These are phyloP conservation scores for Oostethus manadensis DNA, from an alignment of 2,113 vertebrate genomes.

Conservation along the genomic window DNA sequence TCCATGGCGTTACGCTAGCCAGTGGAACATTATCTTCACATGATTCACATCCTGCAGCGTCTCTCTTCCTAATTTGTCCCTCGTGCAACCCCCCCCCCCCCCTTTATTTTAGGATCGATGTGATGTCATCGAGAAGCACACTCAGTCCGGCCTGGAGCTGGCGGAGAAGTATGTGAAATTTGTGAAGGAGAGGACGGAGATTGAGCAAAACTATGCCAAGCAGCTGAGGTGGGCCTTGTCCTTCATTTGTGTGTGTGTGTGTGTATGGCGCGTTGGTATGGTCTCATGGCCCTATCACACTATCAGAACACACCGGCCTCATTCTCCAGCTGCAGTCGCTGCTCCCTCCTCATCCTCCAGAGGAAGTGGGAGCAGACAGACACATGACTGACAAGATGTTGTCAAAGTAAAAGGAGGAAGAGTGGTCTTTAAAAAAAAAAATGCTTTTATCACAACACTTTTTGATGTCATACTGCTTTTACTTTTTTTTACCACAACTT, in stretches of 20 bases:
- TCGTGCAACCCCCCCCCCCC: conserved; percentile 15
- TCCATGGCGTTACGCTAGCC: conserved; percentile 18
- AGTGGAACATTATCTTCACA: conserved; percentile 17
- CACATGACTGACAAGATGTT: conserved; percentile 70
- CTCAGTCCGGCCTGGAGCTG: conserved; percentile 85
- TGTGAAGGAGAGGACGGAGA: conserved; percentile 85
- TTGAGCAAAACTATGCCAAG: conserved; percentile 86
- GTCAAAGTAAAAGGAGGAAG: conserved; percentile 57
- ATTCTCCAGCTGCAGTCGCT: conserved; percentile 52
- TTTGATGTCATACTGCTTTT: neutral
- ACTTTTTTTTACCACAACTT: neutral
- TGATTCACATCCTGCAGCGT: conserved; percentile 12
- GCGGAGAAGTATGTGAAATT: conserved; percentile 89
- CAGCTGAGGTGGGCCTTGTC: conserved; percentile 67
- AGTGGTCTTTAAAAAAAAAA: conserved; percentile 1
- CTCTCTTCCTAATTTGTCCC: conserved; percentile 45
- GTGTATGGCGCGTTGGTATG: conserved; percentile 50
- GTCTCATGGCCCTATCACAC: conserved; percentile 66
- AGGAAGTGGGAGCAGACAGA: conserved; percentile 76
- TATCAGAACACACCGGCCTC: conserved; percentile 58
- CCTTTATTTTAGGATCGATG: conserved; percentile 76
- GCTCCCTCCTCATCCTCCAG: conserved; percentile 28
- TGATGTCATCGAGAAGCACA: conserved; percentile 85
- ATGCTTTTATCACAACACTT: neutral
- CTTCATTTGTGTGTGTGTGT: conserved; percentile 10